A percentile compares a stretch with the other conserved stretches of the same genome.
phyloP scores from a whole-genome alignment of 2,888 invertebrate species.

The Athalia cordata region DNA sequence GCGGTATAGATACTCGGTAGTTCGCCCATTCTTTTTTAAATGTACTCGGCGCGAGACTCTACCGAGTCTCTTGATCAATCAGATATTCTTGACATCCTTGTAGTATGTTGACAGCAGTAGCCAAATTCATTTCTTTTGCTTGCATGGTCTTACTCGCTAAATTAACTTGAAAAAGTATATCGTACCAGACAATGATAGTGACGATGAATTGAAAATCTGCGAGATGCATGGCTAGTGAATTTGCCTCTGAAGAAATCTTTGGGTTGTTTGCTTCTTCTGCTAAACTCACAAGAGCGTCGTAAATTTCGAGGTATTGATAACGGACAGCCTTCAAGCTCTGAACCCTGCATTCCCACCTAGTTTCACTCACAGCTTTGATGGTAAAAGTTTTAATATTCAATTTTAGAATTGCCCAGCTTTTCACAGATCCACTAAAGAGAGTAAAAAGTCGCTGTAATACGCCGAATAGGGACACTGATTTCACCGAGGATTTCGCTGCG shows the following conservation, averaged over 20 bases:
- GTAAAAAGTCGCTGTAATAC: conserved; percentile 46
- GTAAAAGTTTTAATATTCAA: conserved; percentile 44
- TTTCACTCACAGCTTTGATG: conserved; percentile 42
- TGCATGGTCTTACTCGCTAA: conserved; percentile 47
- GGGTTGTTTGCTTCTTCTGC: conserved; percentile 44
- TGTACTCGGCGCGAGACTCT: no score
- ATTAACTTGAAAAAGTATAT: conserved; percentile 45
- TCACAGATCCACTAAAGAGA: conserved; percentile 49
- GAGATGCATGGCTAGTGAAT: conserved; percentile 48
- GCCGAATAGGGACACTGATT: conserved; percentile 46
- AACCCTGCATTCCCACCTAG: conserved; percentile 46
- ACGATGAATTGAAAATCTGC: conserved; percentile 46
- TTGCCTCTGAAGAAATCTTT: conserved; percentile 43
- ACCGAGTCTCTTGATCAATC: no score
- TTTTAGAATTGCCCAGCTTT: conserved; percentile 50
- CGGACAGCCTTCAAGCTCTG: conserved; percentile 46
- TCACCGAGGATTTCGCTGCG: conserved; percentile 46
- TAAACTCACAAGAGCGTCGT: conserved; percentile 41
- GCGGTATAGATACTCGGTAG: no score
- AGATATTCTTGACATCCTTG: conserved; percentile 42
- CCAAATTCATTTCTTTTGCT: conserved; percentile 42
- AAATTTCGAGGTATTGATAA: conserved; percentile 44
- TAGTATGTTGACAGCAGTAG: conserved; percentile 37
- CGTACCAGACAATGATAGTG: conserved; percentile 46
- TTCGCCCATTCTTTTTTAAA: no score